A percentile compares a stretch with the other conserved stretches of the same genome.
Conservation (phyloP, 2,113 vertebrate species). For the Kobus ellipsiprymnus region DNA sequence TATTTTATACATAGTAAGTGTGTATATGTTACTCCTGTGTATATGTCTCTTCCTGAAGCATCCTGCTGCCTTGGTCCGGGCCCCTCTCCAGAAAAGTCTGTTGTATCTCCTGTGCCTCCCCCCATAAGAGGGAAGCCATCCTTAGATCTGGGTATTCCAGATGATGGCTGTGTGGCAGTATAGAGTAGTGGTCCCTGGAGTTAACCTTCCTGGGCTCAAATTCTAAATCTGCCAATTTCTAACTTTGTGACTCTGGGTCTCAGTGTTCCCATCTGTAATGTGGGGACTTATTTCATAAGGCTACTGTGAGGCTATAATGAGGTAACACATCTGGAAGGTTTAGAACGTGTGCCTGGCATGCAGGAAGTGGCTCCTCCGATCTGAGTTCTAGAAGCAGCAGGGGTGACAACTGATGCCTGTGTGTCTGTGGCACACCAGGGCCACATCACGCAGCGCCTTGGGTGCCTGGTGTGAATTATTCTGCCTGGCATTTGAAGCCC, state of each 20-base stretch:
- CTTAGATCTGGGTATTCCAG: background rate
- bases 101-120: background rate
- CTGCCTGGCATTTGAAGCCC: background rate
- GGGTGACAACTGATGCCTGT: background rate
- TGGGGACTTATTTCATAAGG: background rate
- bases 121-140: too few species aligned
- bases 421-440: background rate
- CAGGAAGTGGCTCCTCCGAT: background rate
- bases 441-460: background rate
- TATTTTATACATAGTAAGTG: background rate
- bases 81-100: background rate
- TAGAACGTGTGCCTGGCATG: background rate
- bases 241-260: background rate
- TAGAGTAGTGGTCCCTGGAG: background rate
- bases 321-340: background rate
- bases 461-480: background rate
- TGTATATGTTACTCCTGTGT: background rate
- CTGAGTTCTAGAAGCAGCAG: background rate
- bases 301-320: background rate
- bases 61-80: background rate
- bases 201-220: background rate
- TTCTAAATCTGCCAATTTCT: background rate
- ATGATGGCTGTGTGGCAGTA: background rate
- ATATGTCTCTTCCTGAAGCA: accelerated
- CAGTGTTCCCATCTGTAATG: background rate